Conservation (phyloP, 1,140 invertebrate genomes). For the Himalopsyche phryganea region DNA sequence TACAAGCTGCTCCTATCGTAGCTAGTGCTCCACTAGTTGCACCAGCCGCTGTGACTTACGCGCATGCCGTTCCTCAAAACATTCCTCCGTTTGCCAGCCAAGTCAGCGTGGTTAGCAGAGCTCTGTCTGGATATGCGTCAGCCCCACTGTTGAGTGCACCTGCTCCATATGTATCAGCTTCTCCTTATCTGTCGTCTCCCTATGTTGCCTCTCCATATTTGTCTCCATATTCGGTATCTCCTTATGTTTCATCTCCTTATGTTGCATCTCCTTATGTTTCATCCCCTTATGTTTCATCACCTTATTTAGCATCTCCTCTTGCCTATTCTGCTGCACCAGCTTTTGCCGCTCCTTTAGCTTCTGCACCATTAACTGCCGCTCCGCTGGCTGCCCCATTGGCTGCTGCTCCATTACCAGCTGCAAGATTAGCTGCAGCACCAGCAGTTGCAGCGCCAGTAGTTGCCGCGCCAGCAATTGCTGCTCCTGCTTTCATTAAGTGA, state of each 20-base stretch:
- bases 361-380: slow-evolving; percentile 27
- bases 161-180: slow-evolving; percentile 7
- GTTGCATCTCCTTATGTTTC: slow-evolving; percentile 1
- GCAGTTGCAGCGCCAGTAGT: slow-evolving; percentile 33
- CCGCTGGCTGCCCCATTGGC: slow-evolving; percentile 34
- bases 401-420: slow-evolving; percentile 37
- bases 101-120: slow-evolving; percentile 50
- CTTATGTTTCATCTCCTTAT: slow-evolving; percentile 27
- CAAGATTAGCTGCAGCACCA: slow-evolving; percentile 29
- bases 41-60: slow-evolving; percentile 42
- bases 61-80: slow-evolving; percentile 52
- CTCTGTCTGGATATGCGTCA: slow-evolving; percentile 40
- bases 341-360: slow-evolving; percentile 23
- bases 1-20: slow-evolving; percentile 29
- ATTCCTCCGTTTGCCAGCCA: slow-evolving; percentile 54
- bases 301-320: slow-evolving; percentile 5
- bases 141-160: slow-evolving; percentile 12
- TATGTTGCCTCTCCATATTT: slow-evolving; percentile 10
- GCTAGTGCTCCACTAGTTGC: slow-evolving; percentile 34
- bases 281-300: slow-evolving; percentile 13
- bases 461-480: slow-evolving; percentile 19
- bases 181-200: slow-evolving; percentile 18
- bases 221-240: slow-evolving; percentile 16
- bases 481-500: slow-evolving; percentile 9
- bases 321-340: slow-evolving; percentile 30